Evolutionary conservation across 2,113 vertebrate genomes (phyloP).

Genomic region (Apaloderma vittatum): DNA sequence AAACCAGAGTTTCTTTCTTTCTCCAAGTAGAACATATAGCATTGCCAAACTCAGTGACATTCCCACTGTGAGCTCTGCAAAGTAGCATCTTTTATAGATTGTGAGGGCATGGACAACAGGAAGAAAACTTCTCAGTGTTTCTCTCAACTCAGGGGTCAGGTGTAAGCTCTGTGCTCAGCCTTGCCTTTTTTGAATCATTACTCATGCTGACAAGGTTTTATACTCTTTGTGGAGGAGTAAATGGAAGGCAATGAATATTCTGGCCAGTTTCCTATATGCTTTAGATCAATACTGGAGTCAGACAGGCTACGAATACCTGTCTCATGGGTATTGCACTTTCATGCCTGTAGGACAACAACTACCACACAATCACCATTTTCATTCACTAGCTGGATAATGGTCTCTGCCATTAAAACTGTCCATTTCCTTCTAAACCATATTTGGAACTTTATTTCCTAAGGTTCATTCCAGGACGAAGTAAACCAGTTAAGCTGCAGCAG

Average conservation of each 20-base stretch:
- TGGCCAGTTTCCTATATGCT: background rate
- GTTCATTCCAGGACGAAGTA: background rate
- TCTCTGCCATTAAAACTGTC: background rate
- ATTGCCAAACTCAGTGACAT: background rate
- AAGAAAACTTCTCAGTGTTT: background rate
- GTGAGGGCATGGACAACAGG: background rate
- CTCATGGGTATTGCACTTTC: background rate
- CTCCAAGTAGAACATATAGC: background rate
- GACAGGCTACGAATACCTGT: background rate
- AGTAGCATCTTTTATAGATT: background rate
- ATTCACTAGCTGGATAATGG: background rate
- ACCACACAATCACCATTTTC: background rate
- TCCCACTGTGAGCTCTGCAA: background rate
- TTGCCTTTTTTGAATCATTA: background rate
- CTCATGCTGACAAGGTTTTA: background rate
- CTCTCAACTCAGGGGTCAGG: background rate
- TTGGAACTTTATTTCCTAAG: background rate
- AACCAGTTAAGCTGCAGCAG: background rate
- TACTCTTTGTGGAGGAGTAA: background rate
- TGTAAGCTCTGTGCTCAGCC: background rate
- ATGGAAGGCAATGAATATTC: background rate
- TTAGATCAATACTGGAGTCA: constrained; percentile 7
- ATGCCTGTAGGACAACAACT: background rate
- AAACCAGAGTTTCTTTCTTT: background rate
- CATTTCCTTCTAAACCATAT: background rate